Percentiles rank a stretch among this genome's conserved stretches.
Evolutionary conservation across 2,113 vertebrate species (phyloP).

Genomic region (Chaetops frenatus): DNA sequence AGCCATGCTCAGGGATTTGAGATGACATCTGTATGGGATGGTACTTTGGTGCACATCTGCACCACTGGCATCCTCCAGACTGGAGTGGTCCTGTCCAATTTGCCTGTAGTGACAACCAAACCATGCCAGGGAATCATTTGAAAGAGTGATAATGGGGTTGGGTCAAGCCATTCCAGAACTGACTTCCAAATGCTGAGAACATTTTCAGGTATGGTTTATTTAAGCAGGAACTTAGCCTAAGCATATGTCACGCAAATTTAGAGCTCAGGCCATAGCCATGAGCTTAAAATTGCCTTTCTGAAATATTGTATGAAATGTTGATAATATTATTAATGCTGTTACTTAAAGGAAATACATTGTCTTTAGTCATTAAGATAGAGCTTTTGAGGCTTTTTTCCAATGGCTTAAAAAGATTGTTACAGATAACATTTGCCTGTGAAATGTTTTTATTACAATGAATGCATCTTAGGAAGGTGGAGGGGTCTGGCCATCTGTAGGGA

Average conservation of each 20-base stretch:
- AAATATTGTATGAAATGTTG: neutral
- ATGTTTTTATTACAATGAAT: neutral
- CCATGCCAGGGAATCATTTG: neutral
- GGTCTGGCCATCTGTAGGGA: neutral
- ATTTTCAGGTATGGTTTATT: neutral
- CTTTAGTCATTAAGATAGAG: neutral
- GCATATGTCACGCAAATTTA: neutral
- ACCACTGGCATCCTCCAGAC: neutral
- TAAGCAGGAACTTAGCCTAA: neutral
- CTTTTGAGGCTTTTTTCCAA: neutral
- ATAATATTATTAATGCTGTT: neutral
- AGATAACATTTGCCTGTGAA: neutral
- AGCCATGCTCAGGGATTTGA: neutral
- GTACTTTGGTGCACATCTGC: neutral
- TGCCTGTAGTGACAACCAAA: neutral
- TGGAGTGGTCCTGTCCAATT: neutral
- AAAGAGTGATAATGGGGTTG: rapidly evolving
- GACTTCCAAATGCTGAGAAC: neutral
- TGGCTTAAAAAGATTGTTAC: neutral
- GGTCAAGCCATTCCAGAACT: neutral
- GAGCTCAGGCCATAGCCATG: neutral
- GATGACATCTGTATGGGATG: rapidly evolving
- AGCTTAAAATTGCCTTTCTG: neutral
- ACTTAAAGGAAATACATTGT: neutral
- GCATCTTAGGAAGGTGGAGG: neutral